Base-by-base conservation (phyloP, 2,113 vertebrate genomes). In the Hemibagrus wyckioides region DNA sequence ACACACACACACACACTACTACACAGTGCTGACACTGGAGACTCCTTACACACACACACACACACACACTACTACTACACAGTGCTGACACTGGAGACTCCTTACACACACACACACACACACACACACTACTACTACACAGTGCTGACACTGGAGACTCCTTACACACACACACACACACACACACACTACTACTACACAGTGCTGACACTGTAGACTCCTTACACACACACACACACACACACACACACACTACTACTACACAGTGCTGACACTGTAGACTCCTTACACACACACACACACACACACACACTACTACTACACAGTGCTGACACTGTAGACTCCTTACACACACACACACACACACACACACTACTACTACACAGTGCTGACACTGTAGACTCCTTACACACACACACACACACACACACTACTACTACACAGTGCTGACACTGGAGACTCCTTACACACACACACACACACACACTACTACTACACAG, bases 51-150 rank as follows among this genome's bases (percentile, higher is more conserved):
- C 61, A 65, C 61, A 15, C 63, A 30, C 61, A 15, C 61, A 30
- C 71, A 73, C 69, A 73, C 69, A 73, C 69, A 73, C 69, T n/a
- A n/a, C n/a, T n/a, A n/a, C n/a, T n/a, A 44, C 63, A 65, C 63
- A 65, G n/a, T n/a, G n/a, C n/a, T n/a, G n/a, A n/a, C n/a, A n/a
- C n/a, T n/a, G n/a, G n/a, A n/a, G n/a, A n/a, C n/a, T n/a, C n/a
- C n/a, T n/a, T n/a, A n/a, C 63, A 65, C 61, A 65, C 61, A 15
- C 63, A 30, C 61, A 15, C 61, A 30, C 71, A 73, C 69, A 73
- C 69, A 73, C 69, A 73, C 69, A 44, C 63, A 65, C 63, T n/a
- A n/a, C n/a, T n/a, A n/a, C n/a, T n/a, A 65, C 63, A 65, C 61
- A 65, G n/a, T n/a, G n/a, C n/a, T n/a, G n/a, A n/a, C n/a, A n/a